Conservation (phyloP, 2,888 invertebrate genomes). For the Kuschelorhynchus macadamiae region DNA sequence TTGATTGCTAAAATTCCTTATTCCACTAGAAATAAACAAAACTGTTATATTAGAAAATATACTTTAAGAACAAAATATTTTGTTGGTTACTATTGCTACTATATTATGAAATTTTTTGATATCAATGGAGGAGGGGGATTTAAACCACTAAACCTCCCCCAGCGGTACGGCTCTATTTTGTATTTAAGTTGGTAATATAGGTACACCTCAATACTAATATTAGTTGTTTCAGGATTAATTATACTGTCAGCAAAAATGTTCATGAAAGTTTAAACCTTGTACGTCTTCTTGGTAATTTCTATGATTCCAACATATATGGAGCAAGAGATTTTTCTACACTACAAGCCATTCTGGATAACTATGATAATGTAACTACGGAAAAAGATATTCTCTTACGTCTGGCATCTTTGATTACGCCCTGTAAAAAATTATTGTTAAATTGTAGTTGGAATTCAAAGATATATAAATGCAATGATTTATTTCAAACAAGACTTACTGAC, state of each 20-base stretch:
- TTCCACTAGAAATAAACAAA: no score
- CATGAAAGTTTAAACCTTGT: slow-evolving; percentile 46
- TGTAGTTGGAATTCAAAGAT: slow-evolving; percentile 69
- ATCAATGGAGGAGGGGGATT: no score
- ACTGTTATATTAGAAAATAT: no score
- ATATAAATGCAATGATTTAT: slow-evolving; percentile 68
- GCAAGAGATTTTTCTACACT: slow-evolving; percentile 38
- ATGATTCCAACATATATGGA: slow-evolving; percentile 55
- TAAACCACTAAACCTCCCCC: no score
- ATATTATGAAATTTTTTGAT: no score
- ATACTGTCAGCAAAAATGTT: slow-evolving; percentile 17
- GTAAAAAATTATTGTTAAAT: slow-evolving; percentile 69
- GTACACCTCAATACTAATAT: no score
- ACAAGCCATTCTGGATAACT: slow-evolving; percentile 52
- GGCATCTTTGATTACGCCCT: slow-evolving; percentile 66
- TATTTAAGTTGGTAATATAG: no score
- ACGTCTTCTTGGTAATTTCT: slow-evolving; percentile 60
- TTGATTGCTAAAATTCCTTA: no score
- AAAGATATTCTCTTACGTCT: slow-evolving; percentile 20
- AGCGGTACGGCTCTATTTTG: no score
- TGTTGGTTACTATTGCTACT: no score
- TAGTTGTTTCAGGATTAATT: slow-evolving; percentile 39
- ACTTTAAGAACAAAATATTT: no score
- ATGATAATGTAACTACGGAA: slow-evolving; percentile 34
- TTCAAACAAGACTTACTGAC: slow-evolving; percentile 69